Evolutionary conservation across 2,797 vertebrate genomes (phyloP), one percentile per base, ranked within the genome.

Genomic region (Epinephelus coioides): DNA sequence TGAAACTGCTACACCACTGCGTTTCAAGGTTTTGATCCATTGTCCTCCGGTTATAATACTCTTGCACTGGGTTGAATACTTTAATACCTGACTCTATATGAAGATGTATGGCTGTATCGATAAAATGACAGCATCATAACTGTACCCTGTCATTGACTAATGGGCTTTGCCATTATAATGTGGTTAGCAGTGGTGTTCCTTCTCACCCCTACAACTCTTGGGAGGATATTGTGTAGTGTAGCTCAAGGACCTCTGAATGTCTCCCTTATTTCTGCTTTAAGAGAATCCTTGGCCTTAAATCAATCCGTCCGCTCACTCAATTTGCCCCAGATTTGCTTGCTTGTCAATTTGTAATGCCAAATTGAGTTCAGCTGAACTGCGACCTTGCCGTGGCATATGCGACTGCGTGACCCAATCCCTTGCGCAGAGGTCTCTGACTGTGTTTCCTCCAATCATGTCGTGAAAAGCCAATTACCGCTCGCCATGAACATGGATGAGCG

Each of bases 401-500:
- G 46, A 76, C 69, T 55, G 40, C 51, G 59, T 73, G 73, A 77
- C 81, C 53, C 68, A 25, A 51, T 67, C 76, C 59, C 66, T 87
- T 17, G 49, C 34, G 9, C 72, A 18, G 40, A 90, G 87, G 83
- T 77, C 92, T 82, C 69, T 34, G 30, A 69, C 86, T 66, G 79
- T 64, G 76, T 78, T 85, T 84, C 84, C 2, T 27, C 71, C 83
- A 85, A 82, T 87, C 73, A 70, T 64, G 67, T 89, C 34, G 69
- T 70, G 68, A 86, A 92, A 92, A 95, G 92, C 69, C 92, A 95
- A 94, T 94, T 95, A 93, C 67, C n/a, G 60, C 63, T 85, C 11
- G 14, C n/a, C 60, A 57, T 80, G 86, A 90, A 86, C 56, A 89
- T 69, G 84, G 83, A 90, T 86, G 78, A 88, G 82, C 38, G 17